phyloP scores from a whole-genome alignment of 2,113 vertebrate species.

The Catagonus wagneri region DNA sequence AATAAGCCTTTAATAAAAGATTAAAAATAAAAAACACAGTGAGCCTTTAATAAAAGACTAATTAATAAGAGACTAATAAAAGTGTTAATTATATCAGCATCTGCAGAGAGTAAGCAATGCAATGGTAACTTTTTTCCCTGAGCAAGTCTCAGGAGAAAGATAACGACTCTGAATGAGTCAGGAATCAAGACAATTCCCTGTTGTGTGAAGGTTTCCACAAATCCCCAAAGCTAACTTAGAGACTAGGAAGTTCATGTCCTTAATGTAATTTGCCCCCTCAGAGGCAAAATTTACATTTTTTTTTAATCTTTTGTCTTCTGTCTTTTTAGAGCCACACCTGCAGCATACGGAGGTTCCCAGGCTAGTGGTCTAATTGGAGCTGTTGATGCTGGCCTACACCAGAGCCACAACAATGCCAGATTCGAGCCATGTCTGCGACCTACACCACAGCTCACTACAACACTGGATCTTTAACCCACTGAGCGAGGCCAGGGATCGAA shows the following conservation, averaged over 20 bases:
- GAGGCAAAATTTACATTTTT: not conserved
- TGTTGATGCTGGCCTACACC: too few species aligned
- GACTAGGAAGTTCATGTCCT: not conserved
- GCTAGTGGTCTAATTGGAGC: too few species aligned
- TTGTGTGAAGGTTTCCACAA: not conserved
- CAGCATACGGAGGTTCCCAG: too few species aligned
- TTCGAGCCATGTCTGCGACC: too few species aligned
- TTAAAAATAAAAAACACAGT: not conserved
- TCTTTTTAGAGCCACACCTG: too few species aligned
- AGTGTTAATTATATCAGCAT: not conserved
- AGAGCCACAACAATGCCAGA: too few species aligned
- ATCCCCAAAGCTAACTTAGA: not conserved
- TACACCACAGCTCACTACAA: too few species aligned
- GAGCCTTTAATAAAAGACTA: constrained; percentile 22
- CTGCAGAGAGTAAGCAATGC: not conserved
- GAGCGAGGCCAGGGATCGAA: too few species aligned
- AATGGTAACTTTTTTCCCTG: not conserved
- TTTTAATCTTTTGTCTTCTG: too few species aligned
- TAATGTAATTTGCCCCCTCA: not conserved
- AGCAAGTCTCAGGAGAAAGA: constrained; percentile 12
- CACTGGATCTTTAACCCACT: too few species aligned
- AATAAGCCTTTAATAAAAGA: constrained; percentile 24
- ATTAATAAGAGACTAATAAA: constrained; percentile 2
- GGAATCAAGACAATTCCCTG: not conserved
- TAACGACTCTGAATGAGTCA: not conserved